These are phyloP conservation scores for Idris sp. DNA, from an alignment of 1,140 invertebrate species.

Conservation along the genomic window DNA sequence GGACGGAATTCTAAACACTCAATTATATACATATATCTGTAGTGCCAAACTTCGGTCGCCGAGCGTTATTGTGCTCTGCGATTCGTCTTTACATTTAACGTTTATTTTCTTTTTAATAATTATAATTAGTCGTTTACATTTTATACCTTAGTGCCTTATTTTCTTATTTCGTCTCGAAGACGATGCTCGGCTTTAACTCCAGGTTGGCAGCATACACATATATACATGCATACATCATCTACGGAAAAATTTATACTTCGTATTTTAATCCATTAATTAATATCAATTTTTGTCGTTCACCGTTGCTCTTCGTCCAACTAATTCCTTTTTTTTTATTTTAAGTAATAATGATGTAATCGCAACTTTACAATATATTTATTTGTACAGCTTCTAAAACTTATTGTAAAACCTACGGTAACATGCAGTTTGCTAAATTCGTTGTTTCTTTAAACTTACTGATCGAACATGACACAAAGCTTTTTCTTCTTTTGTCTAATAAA, in stretches of 20 bases:
- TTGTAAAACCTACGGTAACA: conserved; percentile 22
- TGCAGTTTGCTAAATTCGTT: conserved; percentile 30
- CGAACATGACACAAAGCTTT: no score
- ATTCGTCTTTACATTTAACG: conserved; percentile 44
- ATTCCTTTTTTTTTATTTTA: no score
- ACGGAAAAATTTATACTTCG: conserved; percentile 66
- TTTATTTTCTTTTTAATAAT: conserved; percentile 42
- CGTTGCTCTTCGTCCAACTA: conserved; percentile 65
- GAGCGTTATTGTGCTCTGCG: conserved; percentile 55
- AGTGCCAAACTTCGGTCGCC: conserved; percentile 73
- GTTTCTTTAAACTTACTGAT: conserved; percentile 4
- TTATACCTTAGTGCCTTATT: conserved; percentile 54
- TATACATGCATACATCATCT: conserved; percentile 75
- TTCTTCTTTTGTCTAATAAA: no score
- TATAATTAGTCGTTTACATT: conserved; percentile 48
- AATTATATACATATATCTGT: conserved; percentile 78
- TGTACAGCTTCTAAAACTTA: conserved; percentile 36
- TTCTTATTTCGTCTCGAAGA: conserved; percentile 38
- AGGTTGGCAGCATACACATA: conserved; percentile 75
- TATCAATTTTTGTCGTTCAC: conserved; percentile 69
- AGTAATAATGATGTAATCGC: conserved; percentile 31
- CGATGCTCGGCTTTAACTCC: conserved; percentile 60
- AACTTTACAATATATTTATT: conserved; percentile 47
- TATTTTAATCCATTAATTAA: conserved; percentile 73
- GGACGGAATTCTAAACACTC: conserved; percentile 78